Base-by-base conservation (phyloP, 2,888 invertebrate genomes). In the Augochlorella aurata region DNA sequence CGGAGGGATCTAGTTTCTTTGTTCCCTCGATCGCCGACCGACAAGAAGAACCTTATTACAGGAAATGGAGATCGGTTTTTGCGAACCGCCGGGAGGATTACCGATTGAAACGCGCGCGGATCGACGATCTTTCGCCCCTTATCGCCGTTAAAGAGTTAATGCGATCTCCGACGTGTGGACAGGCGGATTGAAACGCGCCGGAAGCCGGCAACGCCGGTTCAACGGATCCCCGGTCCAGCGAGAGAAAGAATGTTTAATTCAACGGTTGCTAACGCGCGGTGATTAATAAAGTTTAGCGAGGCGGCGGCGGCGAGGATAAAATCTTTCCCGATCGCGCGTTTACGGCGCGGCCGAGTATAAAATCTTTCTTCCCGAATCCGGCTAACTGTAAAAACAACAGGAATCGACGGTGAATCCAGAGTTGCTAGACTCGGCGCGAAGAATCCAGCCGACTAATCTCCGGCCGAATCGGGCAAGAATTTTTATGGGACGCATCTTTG, bases 401-500 rank as follows among this genome's bases (percentile, higher is more conserved):
- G 47, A 18, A 67, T 44, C n/a, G 10, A 45, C 0, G 18, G 10
- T 2, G 47, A 12, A 14, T 14, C 14, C 38, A 38, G 38, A 38
- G 38, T 4, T 38, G 38, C 38, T 38, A 38, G 38, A 38, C 29
- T 10, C n/a, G 5, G 49, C 16, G 50, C 16, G 47, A 14, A 14
- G 29, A 29, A 29, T 29, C 16, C 54, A 1, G 7, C 52, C 29
- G 29, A n/a, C 50, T 73, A 75, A 83, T 81, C 54, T 3, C n/a
- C 1, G 10, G 47, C n/a, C 50, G 29, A 58, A 71, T 74, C 67
- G 21, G 29, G 58, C 10, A 74, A n/a, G 74, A 50, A 83, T 85
- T 78, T 81, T 80, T 80, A 79, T 75, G 21, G 21, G 81, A 78
- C 29, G 47, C 18, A 44, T 49, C 47, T 63, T 50, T n/a, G 38